Evolutionary conservation across 1,140 invertebrate genomes (phyloP).

Genomic region (Drosophila virilis): DNA sequence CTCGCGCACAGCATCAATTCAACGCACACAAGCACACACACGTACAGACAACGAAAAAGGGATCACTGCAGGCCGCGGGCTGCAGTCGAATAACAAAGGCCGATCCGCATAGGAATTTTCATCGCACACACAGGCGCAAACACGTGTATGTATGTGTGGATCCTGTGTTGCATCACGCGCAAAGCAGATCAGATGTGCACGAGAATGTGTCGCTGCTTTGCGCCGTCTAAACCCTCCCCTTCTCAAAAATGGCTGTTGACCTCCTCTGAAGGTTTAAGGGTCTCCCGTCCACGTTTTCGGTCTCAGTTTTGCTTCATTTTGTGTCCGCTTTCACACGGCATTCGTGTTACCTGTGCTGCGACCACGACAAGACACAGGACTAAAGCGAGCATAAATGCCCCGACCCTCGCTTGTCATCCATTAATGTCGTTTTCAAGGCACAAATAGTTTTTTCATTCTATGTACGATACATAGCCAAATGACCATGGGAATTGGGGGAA

Average conservation of each 20-base stretch:
- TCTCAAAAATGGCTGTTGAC: conserved; percentile 60
- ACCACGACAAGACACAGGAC: conserved; percentile 42
- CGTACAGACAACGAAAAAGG: conserved; percentile 35
- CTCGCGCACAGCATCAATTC: conserved; percentile 36
- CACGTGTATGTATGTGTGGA: conserved; percentile 14
- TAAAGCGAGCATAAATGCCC: conserved; percentile 27
- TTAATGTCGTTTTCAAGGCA: conserved; percentile 41
- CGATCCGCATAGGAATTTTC: conserved; percentile 75
- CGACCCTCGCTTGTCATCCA: conserved; percentile 32
- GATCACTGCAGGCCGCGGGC: conserved; percentile 33
- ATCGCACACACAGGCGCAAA: conserved; percentile 19
- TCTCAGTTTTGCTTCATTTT: conserved; percentile 41
- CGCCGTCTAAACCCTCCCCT: conserved; percentile 28
- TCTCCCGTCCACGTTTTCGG: conserved; percentile 8
- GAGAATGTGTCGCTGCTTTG: conserved; percentile 40
- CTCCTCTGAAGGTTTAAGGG: conserved; percentile 54
- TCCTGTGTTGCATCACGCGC: conserved; percentile 73
- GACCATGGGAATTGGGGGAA: background rate
- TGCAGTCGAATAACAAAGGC: conserved; percentile 45
- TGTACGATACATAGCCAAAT: conserved; percentile 1
- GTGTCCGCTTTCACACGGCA: conserved; percentile 56
- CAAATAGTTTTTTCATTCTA: conserved; percentile 12
- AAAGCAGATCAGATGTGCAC: conserved; percentile 72
- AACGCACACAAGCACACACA: conserved; percentile 13
- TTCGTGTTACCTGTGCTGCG: conserved; percentile 63